Evolutionary conservation across 2,797 vertebrate genomes (phyloP), one percentile per base, ranked within the genome.

Genomic region (Brachymystax lenok): DNA sequence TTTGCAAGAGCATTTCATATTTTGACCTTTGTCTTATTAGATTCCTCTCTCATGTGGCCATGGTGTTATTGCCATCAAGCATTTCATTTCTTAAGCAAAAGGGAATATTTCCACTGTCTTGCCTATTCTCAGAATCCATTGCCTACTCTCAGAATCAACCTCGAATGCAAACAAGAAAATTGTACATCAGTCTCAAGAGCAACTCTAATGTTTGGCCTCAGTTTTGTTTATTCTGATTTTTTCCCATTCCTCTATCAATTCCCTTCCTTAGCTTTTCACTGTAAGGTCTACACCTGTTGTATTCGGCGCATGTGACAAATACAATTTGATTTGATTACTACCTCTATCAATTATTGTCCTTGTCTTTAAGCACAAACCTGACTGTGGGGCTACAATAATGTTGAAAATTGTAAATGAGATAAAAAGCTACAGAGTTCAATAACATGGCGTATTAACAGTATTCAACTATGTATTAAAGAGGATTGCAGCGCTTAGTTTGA

Each of bases 1-100:
- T 52, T 66, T 67, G 21, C 73, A 64, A 74, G 66, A 74, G 40
- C 61, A 63, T 74, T 50, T 74, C 63, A 74, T 51, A 74, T 51
- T 30, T 51, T 74, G 73, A 74, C 73, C 73, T 74, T 74, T 74
- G 61, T 74, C 61, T 66, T 74, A 74, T 74, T 74, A 74, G 73
- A 74, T 74, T 67, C 61, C 21, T 64, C n/a, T 30, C 59, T 74
- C 56, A 64, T 74, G 73, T 30, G 61, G 61, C 24, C 40, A 13
- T 21, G 19, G n/a, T 35, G 28, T 64, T 63, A 64, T 46, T 74
- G 56, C 17, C 72, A 33, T 74, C 61, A 63, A 21, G 24, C 61
- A 66, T 74, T 74, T 74, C 61, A 66, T 74, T 66, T 28, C 33
- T 33, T 63, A 74, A 51, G 16, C 73, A 74, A 63, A 67, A 74